Evolutionary conservation across 2,888 invertebrate species (phyloP).

Genomic region (Eilema depressum): DNA sequence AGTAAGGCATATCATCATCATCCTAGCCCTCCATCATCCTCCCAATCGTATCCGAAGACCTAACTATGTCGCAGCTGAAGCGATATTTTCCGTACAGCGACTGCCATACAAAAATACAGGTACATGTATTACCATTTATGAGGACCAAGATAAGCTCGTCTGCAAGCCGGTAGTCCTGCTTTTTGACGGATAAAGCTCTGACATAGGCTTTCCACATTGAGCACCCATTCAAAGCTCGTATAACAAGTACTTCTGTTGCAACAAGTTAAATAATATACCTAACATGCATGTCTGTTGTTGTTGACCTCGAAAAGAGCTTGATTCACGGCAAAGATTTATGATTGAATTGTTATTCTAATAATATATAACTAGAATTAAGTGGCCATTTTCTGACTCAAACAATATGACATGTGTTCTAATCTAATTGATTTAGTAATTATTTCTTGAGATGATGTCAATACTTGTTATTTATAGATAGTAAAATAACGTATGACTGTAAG

Average conservation of each 20-base stretch:
- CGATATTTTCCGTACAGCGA: too few relatives aligned
- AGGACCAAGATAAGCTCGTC: not conserved
- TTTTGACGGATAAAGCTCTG: not conserved
- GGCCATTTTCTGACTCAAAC: not conserved
- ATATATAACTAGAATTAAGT: not conserved
- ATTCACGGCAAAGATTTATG: not conserved
- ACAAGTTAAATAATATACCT: not conserved
- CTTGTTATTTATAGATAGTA: not conserved
- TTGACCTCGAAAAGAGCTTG: not conserved
- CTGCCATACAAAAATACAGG: not conserved
- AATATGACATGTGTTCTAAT: not conserved
- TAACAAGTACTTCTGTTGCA: not conserved
- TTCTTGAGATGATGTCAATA: not conserved
- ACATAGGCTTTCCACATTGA: not conserved
- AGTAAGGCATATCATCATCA: too few relatives aligned
- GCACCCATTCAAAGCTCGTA: not conserved
- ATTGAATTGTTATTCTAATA: not conserved
- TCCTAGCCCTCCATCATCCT: too few relatives aligned
- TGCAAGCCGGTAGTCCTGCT: not conserved
- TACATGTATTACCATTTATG: not conserved
- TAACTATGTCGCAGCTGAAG: too few relatives aligned
- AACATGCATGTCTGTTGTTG: not conserved
- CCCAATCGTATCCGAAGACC: too few relatives aligned
- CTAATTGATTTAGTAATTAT: not conserved
- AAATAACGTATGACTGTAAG: not conserved